Conservation (phyloP, 2,888 invertebrate species). For the Metacarcinus magister region DNA sequence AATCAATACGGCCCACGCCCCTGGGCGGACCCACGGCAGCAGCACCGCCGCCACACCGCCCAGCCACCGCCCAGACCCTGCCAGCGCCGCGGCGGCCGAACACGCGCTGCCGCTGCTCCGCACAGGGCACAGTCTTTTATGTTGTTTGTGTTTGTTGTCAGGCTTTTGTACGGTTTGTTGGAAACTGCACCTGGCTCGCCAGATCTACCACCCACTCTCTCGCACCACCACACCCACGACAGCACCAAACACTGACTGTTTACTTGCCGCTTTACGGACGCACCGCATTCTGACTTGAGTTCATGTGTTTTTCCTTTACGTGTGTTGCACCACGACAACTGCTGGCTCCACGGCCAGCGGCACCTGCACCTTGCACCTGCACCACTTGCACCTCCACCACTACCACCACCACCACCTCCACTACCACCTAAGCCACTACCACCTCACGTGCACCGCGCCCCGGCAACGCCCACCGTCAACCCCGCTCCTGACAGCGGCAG, state of each 20-base stretch:
- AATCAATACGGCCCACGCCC: conserved; percentile 81
- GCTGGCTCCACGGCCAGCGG: conserved; percentile 65
- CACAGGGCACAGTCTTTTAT: conserved; percentile 80
- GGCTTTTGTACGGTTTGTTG: conserved; percentile 80
- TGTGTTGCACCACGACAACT: conserved; percentile 77
- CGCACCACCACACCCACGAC: conserved; percentile 75
- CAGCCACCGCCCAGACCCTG: conserved; percentile 81
- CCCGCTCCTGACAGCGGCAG: conserved; percentile 65
- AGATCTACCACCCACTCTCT: conserved; percentile 72
- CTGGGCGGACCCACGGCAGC: conserved; percentile 78
- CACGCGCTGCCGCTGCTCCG: conserved; percentile 81
- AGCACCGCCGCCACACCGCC: conserved; percentile 74
- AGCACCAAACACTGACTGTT: conserved; percentile 71
- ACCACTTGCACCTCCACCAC: conserved; percentile 68
- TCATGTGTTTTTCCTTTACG: conserved; percentile 74
- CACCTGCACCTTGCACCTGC: conserved; percentile 75
- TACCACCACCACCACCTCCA: conserved; percentile 71
- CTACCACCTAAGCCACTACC: conserved; percentile 59
- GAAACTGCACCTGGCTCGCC: conserved; percentile 78
- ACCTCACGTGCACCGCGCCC: conserved; percentile 52
- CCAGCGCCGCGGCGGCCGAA: conserved; percentile 80
- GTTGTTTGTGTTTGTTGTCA: conserved; percentile 79
- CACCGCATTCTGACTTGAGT: conserved; percentile 77
- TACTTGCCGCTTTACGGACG: conserved; percentile 79
- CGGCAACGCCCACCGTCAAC: conserved; percentile 47